Evolutionary conservation across 2,113 vertebrate species (phyloP).

Genomic region (Crotalus helleri): DNA sequence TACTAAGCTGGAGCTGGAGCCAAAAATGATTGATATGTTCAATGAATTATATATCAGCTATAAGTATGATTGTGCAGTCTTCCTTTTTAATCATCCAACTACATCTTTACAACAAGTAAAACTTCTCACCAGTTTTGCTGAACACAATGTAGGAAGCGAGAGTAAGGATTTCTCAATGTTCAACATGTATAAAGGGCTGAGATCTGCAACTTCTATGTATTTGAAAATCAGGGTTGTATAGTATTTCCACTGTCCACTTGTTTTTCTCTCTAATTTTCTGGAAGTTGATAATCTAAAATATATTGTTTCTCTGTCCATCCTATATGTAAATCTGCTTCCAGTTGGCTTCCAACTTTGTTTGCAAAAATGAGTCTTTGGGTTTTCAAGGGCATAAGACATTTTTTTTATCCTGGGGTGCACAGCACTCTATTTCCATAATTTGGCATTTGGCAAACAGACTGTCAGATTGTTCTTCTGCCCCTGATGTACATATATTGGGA

Average conservation of each 20-base stretch:
- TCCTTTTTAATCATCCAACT: neutral
- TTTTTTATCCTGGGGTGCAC: neutral
- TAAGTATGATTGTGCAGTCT: neutral
- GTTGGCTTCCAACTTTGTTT: neutral
- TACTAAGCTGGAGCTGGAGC: neutral
- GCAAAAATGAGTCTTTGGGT: neutral
- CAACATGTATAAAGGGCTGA: neutral
- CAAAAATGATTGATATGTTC: neutral
- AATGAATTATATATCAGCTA: neutral
- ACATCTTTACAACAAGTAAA: neutral
- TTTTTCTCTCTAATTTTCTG: neutral
- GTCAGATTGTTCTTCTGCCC: neutral
- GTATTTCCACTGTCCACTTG: neutral
- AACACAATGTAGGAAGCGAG: neutral
- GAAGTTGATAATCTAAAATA: neutral
- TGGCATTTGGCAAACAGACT: neutral
- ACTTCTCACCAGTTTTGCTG: neutral
- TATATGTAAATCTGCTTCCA: neutral
- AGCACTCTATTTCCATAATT: neutral
- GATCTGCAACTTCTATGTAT: neutral
- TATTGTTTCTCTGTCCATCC: neutral
- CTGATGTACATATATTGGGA: neutral
- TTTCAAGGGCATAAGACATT: neutral
- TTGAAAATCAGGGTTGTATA: neutral
- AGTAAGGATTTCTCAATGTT: neutral